Base-by-base conservation (phyloP, 1,140 invertebrate species). In the Drosophila tsacasi region DNA sequence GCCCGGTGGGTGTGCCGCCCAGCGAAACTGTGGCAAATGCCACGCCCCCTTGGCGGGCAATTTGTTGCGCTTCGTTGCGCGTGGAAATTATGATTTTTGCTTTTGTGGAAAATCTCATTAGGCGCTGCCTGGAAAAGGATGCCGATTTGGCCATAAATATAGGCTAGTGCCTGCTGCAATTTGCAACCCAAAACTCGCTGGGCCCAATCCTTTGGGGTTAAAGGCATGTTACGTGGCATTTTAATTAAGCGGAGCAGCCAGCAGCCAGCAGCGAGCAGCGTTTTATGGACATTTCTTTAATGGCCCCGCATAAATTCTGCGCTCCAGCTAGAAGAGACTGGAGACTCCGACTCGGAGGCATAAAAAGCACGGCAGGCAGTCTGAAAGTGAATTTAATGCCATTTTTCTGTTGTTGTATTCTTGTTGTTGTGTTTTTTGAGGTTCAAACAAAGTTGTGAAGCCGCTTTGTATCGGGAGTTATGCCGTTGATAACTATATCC, bases 1-100 rank as follows among this genome's bases (percentile, higher is more conserved):
- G n/a, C 12, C 1, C 1, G 27, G 21, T 72, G 44, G 69, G 69
- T 73, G 68, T 39, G 68, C 10, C 32, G 25, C 3, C 46, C 30
- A 25, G 27, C 42, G 50, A 71, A 83, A 87, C 61, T 87, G 76
- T 89, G 80, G 83, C 83, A 85, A 64, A 59, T 87, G 83, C 80
- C 72, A 83, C 83, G 83, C 83, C 83, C 63, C 64, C 47, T 71
- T 61, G 60, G 30, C 21, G 19, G 73, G 61, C 78, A 89, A 89
- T 89, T 90, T 84, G 81, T 47, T 79, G 85, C 85, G 84, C 85
- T 89, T 81, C 77, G 81, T 89, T 89, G 84, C 85, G 84, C 84
- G 84, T 89, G 84, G 76, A 89, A 89, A 89, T 89, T 89, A 90
- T 89, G 81, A 84, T 84, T 90, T 89, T 87, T 64, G 55, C 58